phyloP scores from a whole-genome alignment of 2,797 vertebrate genomes.

The Eulemur coronatus region DNA sequence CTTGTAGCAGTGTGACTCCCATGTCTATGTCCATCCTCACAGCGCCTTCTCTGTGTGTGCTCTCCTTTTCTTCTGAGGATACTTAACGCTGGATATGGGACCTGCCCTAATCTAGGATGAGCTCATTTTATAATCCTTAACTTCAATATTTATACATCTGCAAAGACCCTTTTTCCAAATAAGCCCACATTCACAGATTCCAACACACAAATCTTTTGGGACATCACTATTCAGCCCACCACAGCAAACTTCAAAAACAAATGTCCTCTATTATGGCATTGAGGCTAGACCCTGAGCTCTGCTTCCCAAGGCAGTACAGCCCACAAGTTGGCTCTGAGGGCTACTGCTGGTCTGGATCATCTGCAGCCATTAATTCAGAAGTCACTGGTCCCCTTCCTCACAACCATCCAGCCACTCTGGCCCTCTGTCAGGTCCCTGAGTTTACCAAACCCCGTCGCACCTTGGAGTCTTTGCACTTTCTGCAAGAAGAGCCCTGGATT shows the following conservation, averaged over 20 bases:
- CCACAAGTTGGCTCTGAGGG: too few relatives aligned
- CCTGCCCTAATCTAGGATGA: not conserved
- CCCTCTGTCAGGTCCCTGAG: not conserved
- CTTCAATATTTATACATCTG: not conserved
- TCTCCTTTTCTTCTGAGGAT: not conserved
- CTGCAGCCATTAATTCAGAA: too few relatives aligned
- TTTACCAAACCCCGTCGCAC: not conserved
- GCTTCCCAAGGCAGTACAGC: not conserved
- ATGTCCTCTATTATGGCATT: not conserved
- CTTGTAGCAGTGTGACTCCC: accelerated
- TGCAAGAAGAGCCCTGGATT: not conserved
- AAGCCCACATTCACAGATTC: not conserved
- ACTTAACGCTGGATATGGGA: not conserved
- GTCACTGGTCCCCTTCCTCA: not conserved
- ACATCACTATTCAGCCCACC: too few relatives aligned
- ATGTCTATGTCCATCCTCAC: too few relatives aligned
- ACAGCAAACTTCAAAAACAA: not conserved
- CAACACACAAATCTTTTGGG: not conserved
- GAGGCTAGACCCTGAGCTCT: not conserved
- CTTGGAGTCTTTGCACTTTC: not conserved
- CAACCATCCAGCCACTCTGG: accelerated
- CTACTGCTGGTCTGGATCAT: not conserved
- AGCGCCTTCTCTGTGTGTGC: not conserved
- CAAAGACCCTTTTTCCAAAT: not conserved
- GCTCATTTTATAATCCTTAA: not conserved